Conservation (phyloP, 37 sponge, comb jelly and placozoan genomes). For the Beroe forskalii region DNA sequence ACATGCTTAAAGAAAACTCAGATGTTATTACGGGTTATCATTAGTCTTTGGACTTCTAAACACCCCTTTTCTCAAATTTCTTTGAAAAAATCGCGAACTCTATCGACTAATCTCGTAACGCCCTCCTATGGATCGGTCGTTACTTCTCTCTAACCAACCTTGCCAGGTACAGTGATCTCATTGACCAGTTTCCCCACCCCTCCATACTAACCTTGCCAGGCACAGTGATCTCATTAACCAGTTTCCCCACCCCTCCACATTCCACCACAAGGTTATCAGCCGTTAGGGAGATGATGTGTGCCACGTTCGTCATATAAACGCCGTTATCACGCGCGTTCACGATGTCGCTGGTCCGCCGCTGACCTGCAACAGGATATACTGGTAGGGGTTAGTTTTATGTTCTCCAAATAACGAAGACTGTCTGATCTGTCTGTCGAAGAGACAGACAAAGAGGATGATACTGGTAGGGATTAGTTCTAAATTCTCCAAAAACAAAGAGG, state of each 20-base stretch:
- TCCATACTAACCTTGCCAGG: slow-evolving; percentile 70
- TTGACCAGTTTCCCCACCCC: slow-evolving; percentile 69
- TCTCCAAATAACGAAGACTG: too few species aligned
- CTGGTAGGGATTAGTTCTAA: too few species aligned
- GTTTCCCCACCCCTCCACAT: slow-evolving; percentile 74
- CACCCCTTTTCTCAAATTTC: too few species aligned
- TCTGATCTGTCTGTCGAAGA: too few species aligned
- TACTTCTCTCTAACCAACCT: neutral
- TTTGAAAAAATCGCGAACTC: too few species aligned
- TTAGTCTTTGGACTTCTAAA: too few species aligned
- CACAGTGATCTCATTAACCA: slow-evolving; percentile 59
- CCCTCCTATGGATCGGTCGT: too few species aligned
- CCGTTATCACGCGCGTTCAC: slow-evolving; percentile 66
- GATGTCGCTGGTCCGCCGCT: slow-evolving; percentile 8
- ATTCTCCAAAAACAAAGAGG: too few species aligned
- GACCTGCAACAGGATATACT: slow-evolving; percentile 9
- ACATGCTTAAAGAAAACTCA: too few species aligned
- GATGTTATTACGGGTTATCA: too few species aligned
- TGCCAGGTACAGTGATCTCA: slow-evolving; percentile 40
- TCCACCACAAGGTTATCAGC: slow-evolving; percentile 71
- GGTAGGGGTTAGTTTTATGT: neutral
- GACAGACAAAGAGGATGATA: too few species aligned
- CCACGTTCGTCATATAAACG: slow-evolving; percentile 70
- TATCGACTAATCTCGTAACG: too few species aligned
- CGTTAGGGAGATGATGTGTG: slow-evolving; percentile 74